These are phyloP conservation scores for Sinohyriopsis cumingii DNA, from an alignment of 2,888 invertebrate genomes.

Conservation along the genomic window DNA sequence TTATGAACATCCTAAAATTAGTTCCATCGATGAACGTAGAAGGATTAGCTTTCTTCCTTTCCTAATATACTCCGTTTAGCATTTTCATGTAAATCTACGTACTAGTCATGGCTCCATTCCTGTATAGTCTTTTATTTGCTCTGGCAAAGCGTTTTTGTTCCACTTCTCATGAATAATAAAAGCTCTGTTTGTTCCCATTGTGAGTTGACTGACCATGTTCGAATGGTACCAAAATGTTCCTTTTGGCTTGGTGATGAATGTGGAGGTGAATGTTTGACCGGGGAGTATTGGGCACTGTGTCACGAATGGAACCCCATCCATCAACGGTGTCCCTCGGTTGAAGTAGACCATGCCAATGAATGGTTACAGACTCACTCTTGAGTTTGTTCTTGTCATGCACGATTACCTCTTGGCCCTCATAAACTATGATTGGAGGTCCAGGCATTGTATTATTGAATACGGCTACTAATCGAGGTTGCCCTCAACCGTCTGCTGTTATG, in stretches of 20 bases:
- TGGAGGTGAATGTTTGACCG: slow-evolving; percentile 41
- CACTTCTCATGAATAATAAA: slow-evolving; percentile 29
- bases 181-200: slow-evolving; percentile 38
- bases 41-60: neutral
- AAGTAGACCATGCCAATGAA: slow-evolving; percentile 57
- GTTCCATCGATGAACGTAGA: no score
- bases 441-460: no score
- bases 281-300: slow-evolving; percentile 17
- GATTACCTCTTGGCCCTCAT: no score
- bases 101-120: slow-evolving; percentile 48
- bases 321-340: slow-evolving; percentile 45
- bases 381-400: no score
- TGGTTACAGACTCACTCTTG: no score
- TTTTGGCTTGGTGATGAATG: slow-evolving; percentile 22
- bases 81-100: slow-evolving; percentile 16
- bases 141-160: slow-evolving; percentile 9
- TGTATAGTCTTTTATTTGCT: slow-evolving; percentile 38
- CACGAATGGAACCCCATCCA: slow-evolving; percentile 2
- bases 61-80: slow-evolving; percentile 16
- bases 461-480: no score
- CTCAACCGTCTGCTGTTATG: no score
- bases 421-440: no score
- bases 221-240: slow-evolving; percentile 13
- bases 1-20: no score
- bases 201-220: slow-evolving; percentile 38